Evolutionary conservation across 2,797 vertebrate species (phyloP), one percentile per base, ranked within the genome.

Genomic region (Pseudomugil gertrudae): DNA sequence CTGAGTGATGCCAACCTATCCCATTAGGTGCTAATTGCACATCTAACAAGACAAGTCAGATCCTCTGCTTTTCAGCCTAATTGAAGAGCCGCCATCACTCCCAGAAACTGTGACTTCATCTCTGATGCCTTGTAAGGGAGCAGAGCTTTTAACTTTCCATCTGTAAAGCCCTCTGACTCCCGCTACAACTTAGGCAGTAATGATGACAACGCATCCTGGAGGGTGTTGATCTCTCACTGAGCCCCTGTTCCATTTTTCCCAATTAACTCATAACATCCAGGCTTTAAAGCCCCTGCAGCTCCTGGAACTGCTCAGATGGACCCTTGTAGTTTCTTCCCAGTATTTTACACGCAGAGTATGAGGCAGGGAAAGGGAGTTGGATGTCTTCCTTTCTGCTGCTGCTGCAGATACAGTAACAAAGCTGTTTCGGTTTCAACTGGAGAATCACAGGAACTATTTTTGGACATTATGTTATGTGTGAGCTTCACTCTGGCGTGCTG

Each of bases 371-470:
- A 33, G 24, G 54, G 48, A 82, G 59, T 48, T 5, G n/a, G 66
- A 35, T 29, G 21, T 17, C 38, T 56, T 74, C 45, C 29, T 66
- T 58, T 45, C 63, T n/a, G 45, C 53, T 65, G 43, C 26, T 43
- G 58, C 72, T 77, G 52, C 65, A 40, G 69, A 69, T 73, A 55
- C 38, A 36, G 72, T 40, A 76, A 67, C 66, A 74, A 68, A 67
- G 65, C 36, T 21, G 5, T 64, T 51, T 70, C 30, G 72, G 65
- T 78, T 84, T 72, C 66, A 63, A 59, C 45, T 56, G 17, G 62
- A 64, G 62, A 84, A 63, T 72, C 40, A 35, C 66, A 61, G 66
- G 57, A 76, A 78, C 73, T 87, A 84, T 85, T 90, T 91, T 70
- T 76, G 80, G n/a, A 80, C 74, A 58, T 69, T 9, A 62, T 56